A percentile compares a stretch with the other conserved stretches of the same genome.
These are phyloP conservation scores for Dryomyza anilis DNA, from an alignment of 2,888 invertebrate species.

Conservation along the genomic window DNA sequence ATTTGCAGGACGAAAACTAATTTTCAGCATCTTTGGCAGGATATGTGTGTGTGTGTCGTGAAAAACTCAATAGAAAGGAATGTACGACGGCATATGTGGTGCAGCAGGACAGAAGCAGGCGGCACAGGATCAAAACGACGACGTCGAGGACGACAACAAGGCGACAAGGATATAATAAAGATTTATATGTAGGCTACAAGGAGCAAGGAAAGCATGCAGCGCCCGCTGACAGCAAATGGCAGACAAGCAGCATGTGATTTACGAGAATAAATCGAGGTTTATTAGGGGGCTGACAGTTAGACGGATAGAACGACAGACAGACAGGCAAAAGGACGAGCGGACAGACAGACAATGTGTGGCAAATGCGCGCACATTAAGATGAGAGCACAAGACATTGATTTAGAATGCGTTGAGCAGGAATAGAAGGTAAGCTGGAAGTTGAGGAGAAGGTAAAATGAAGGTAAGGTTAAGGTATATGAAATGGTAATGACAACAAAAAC, in stretches of 20 bases:
- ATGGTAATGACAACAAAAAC: no score
- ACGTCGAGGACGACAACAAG: conserved; percentile 20
- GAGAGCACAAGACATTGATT: no score
- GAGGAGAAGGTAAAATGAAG: no score
- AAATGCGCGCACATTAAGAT: no score
- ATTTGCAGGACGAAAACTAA: conserved; percentile 27
- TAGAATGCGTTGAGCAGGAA: no score
- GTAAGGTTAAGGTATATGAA: no score
- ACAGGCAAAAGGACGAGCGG: no score
- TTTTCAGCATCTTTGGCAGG: conserved; percentile 26
- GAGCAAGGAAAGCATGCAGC: conserved; percentile 3
- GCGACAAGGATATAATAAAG: conserved; percentile 27
- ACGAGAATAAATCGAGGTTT: conserved; percentile 9
- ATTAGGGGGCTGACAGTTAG: no score
- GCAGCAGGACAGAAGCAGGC: neutral
- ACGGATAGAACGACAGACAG: no score
- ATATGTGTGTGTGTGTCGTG: no score
- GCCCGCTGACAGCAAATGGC: neutral
- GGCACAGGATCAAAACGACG: conserved; percentile 15
- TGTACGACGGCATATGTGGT: conserved; percentile 27
- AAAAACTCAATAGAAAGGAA: conserved; percentile 22
- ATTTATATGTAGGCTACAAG: conserved; percentile 21
- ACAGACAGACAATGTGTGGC: no score
- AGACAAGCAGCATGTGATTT: conserved; percentile 18
- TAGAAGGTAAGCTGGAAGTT: no score